Evolutionary conservation across 2,888 invertebrate genomes (phyloP).

Genomic region (Archips xylosteana): DNA sequence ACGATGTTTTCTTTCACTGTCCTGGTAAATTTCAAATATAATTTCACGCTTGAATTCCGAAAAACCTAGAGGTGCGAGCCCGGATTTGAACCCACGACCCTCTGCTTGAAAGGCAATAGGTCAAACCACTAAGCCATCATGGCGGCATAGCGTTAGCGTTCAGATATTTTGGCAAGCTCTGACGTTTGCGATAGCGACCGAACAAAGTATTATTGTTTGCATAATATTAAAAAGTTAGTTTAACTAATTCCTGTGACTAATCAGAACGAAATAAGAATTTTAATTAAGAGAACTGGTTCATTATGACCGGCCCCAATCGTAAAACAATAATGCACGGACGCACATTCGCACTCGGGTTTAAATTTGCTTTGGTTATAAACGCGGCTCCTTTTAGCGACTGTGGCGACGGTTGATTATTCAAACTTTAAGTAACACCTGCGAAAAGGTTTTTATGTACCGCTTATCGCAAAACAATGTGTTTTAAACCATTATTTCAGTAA

Average conservation of each 20-base stretch:
- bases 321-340: slow-evolving; percentile 55
- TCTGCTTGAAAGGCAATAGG: no score
- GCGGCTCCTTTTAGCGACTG: slow-evolving; percentile 71
- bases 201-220: not conserved
- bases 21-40: no score
- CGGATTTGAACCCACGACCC: no score
- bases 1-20: no score
- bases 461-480: slow-evolving; percentile 23
- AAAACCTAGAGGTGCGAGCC: no score
- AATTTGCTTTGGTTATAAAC: slow-evolving; percentile 71
- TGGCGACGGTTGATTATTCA: slow-evolving; percentile 69
- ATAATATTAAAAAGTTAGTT: slow-evolving; percentile 1
- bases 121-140: no score
- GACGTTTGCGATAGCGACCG: no score
- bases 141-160: no score
- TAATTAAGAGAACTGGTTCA: slow-evolving; percentile 33
- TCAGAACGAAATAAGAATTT: slow-evolving; percentile 20
- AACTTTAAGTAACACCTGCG: slow-evolving; percentile 69
- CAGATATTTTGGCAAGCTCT: no score
- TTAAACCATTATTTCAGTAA: not conserved
- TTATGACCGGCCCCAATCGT: slow-evolving; percentile 32
- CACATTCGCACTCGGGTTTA: slow-evolving; percentile 56
- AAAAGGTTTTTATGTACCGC: slow-evolving; percentile 65
- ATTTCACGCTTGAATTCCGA: no score
- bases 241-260: slow-evolving; percentile 28